Evolutionary conservation across 2,888 invertebrate genomes (phyloP), one percentile per base, ranked within the genome.

Genomic region (Bibio marci): DNA sequence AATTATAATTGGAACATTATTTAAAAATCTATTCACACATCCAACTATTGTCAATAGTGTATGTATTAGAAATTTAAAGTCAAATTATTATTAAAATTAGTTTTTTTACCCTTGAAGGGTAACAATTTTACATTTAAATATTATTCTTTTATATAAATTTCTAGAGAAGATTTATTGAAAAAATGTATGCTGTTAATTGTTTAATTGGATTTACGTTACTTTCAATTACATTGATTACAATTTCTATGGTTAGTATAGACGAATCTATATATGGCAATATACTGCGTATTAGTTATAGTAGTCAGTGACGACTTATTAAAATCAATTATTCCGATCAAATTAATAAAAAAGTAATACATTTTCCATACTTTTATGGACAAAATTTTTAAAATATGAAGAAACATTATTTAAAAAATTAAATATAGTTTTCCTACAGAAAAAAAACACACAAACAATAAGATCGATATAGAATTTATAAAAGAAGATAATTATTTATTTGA

Each of bases 1-100:
- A 19, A 37, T 44, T 15, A 28, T 46, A 11, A 42, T 45, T 18
- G 40, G 41, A 18, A 41, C 41, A 10, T 45, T 47, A 31, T 38
- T 47, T 19, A 40, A 43, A n/a, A 46, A 44, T 28, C 30, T 44
- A 15, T 34, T 44, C 27, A 41, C 42, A 2, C 45, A 46, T 42
- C 45, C 46, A 35, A 37, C 40, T 15, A 45, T 45, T 19, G 26
- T 13, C 5, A 14, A 27, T 25, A 15, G 44, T 14, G 42, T 42
- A 42, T 39, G 39, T 28, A 35, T 26, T 14, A n/a, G 3, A 22
- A 7, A 30, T 6, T n/a, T 30, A 6, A 14, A 6, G 4, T 13
- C 30, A 30, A 6, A 30, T 30, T 22, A 22, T 22, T 22, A 22
- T 22, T 22, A 22, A 6, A 6, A 22, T 22, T 22, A 22, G 4